Base-by-base conservation (phyloP, 2,113 vertebrate genomes). In the Rhabdomys dilectus region DNA sequence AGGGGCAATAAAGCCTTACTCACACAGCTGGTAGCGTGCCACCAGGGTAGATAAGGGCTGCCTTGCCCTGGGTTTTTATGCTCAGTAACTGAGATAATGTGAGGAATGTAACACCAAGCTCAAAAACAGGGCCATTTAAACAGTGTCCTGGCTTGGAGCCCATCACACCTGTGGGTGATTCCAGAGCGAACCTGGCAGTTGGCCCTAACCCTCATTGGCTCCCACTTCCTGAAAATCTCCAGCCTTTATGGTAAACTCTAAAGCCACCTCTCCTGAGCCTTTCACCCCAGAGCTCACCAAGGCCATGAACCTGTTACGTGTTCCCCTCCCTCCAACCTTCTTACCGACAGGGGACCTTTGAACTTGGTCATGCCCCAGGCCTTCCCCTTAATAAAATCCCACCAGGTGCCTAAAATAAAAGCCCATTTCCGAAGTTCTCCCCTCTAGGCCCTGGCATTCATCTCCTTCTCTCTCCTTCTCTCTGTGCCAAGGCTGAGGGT, bases 151-250 rank as follows among this genome's bases (percentile, higher is more conserved):
- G 97, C 96, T 24, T 64, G 0, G 13, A 19, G 72, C 96, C 97
- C 94, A 24, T 72, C 94, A 90, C 97, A 97, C 96, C 97, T 98
- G 97, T 70, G 75, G 31, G 84, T 53, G 81, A 80, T 70, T 73
- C 8, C 68, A 53, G 68, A 62, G 34, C 89, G 93, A 34, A 62
- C 87, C 93, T 91, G 97, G 97, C 92, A 90, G 81, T 19, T 5
- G 62, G 90, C 92, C 31, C 29, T 82, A 42, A 70, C 26, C 87
- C 68, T 22, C 9, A 6, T 64, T 68, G 31, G 24, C 84, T 95
- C 26, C 17, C 36, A 26, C 68, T 87, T 73, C 76, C 36, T 0
- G 26, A 77, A 58, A 31, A 22, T 16, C 88, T 39, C 19, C 48
- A 5, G 62, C n/a, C 82, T 85, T 51, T 5, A 29, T 6, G 34